Evolutionary conservation across 1,140 invertebrate genomes (phyloP).

Genomic region (Proales similis): DNA sequence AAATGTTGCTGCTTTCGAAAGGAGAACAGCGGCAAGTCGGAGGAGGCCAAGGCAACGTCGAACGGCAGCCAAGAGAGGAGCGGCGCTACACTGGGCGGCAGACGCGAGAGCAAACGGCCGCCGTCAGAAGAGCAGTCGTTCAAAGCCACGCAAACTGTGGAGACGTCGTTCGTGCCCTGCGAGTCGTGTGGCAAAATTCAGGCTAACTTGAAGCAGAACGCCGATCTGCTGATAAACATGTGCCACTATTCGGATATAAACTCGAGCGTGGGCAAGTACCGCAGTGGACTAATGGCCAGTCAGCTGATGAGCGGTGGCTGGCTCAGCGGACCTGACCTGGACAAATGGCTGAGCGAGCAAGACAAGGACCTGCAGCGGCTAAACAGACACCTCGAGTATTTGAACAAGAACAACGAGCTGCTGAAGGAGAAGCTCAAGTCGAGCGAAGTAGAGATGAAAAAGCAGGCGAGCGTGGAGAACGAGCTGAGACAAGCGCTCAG

Average conservation of each 20-base stretch:
- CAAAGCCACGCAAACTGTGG: conserved; percentile 34
- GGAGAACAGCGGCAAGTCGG: no score
- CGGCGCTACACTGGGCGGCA: not conserved
- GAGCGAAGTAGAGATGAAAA: conserved; percentile 16
- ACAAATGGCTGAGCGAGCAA: conserved; percentile 19
- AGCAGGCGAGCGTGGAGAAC: conserved; percentile 2
- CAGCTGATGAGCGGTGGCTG: conserved; percentile 12
- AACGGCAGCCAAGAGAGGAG: not conserved
- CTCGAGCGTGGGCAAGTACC: conserved; percentile 13
- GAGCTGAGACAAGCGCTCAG: conserved; percentile 8
- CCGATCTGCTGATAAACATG: conserved; percentile 28
- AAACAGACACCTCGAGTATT: conserved; percentile 28
- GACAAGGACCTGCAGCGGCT: conserved; percentile 18
- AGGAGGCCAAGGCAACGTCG: conserved; percentile 1
- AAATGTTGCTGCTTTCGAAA: no score
- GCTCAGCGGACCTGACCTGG: conserved; percentile 17
- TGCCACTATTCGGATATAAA: conserved; percentile 23
- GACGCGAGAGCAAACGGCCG: not conserved
- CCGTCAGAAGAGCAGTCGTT: conserved; percentile 1
- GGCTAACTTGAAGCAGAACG: conserved; percentile 18
- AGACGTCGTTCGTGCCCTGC: conserved; percentile 33
- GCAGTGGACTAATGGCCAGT: conserved; percentile 27
- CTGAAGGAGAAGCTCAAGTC: conserved; percentile 9
- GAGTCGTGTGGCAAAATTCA: conserved; percentile 37
- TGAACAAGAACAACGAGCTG: conserved; percentile 18